Evolutionary conservation across 2,888 invertebrate genomes (phyloP).

Genomic region (Tortricodes alternella): DNA sequence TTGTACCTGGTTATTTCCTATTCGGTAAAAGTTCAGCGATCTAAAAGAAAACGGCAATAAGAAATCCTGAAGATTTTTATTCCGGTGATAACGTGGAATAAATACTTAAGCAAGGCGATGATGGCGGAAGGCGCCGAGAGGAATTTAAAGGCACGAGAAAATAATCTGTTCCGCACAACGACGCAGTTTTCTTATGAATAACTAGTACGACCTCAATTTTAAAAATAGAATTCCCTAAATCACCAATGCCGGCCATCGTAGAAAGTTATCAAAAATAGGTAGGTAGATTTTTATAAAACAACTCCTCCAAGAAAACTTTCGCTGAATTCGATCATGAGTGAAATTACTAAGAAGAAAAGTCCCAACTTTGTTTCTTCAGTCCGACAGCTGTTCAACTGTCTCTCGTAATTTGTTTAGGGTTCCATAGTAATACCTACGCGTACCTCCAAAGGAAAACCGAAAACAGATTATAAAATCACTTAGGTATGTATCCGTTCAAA

Average conservation of each 20-base stretch:
- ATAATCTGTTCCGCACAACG: background rate
- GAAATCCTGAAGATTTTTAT: background rate
- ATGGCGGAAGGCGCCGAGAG: background rate
- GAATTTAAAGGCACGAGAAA: background rate
- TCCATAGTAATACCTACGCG: background rate
- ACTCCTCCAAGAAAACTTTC: conserved; percentile 9
- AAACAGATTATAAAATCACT: too few relatives aligned
- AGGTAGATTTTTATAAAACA: background rate
- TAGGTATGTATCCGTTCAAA: too few relatives aligned
- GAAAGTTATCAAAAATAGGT: background rate
- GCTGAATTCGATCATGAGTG: conserved; percentile 20
- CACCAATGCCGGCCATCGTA: too few relatives aligned
- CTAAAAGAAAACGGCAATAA: background rate
- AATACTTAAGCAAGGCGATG: background rate
- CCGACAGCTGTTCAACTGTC: conserved; percentile 15
- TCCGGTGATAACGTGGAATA: background rate
- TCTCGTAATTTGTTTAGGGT: background rate
- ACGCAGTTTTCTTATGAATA: background rate
- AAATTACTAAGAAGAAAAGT: conserved; percentile 18
- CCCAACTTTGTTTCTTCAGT: conserved; percentile 9
- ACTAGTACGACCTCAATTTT: too few relatives aligned
- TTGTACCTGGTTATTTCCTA: background rate
- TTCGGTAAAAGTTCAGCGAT: background rate
- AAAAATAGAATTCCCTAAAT: too few relatives aligned
- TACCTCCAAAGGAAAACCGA: too few relatives aligned